Conservation (phyloP, 2,888 invertebrate species). For the Abrostola triplasia region DNA sequence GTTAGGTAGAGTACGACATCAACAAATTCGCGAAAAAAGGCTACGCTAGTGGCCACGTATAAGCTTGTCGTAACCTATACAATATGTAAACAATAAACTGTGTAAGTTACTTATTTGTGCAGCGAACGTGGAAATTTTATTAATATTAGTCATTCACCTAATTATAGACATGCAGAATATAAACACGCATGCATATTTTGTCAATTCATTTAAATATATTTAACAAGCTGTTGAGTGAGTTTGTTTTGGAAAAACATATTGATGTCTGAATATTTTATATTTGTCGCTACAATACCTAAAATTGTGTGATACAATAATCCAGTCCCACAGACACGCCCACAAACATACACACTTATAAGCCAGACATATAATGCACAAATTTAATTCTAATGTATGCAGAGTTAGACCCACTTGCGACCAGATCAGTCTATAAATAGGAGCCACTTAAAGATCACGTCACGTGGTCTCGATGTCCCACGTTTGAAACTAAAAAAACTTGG, state of each 20-base stretch:
- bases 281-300: too few relatives aligned
- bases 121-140: too few relatives aligned
- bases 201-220: not conserved
- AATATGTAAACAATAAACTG: too few relatives aligned
- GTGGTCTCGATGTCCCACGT: not conserved
- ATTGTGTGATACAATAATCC: too few relatives aligned
- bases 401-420: conserved; percentile 10
- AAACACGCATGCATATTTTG: not conserved
- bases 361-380: conserved; percentile 5
- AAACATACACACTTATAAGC: conserved; percentile 1
- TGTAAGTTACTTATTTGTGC: too few relatives aligned
- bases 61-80: too few relatives aligned
- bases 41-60: too few relatives aligned
- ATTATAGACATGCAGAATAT: not conserved
- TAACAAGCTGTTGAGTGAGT: not conserved
- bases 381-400: conserved; percentile 18
- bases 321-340: too few relatives aligned
- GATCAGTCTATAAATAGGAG: conserved; percentile 20
- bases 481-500: conserved; percentile 13
- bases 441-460: conserved; percentile 17
- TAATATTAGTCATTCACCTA: too few relatives aligned
- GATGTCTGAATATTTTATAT: too few relatives aligned
- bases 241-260: not conserved
- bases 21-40: too few relatives aligned
- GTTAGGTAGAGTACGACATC: too few relatives aligned